Conservation (phyloP, 2,888 invertebrate species). For the Sarcophaga carnaria region DNA sequence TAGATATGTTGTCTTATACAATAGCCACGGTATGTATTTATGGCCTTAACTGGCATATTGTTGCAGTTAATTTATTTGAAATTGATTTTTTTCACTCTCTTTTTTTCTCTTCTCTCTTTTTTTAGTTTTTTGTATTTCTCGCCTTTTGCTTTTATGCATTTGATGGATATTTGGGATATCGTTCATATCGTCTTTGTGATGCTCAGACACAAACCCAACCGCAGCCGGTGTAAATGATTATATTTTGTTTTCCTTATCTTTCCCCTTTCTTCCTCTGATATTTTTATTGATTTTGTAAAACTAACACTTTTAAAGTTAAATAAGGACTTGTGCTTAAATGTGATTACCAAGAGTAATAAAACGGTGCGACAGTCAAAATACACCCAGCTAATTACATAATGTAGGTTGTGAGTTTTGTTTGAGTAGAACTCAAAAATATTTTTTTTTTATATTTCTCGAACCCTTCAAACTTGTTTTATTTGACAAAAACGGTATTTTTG, state of each 20-base stretch:
- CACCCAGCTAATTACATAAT: too few species aligned
- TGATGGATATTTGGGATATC: slow-evolving; percentile 69
- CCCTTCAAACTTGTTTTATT: too few species aligned
- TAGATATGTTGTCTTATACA: slow-evolving; percentile 70
- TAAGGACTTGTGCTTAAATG: background rate
- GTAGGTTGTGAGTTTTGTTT: too few species aligned
- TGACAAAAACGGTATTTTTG: too few species aligned
- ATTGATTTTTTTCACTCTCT: slow-evolving; percentile 3
- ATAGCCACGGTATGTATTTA: slow-evolving; percentile 68
- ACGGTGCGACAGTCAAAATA: too few species aligned
- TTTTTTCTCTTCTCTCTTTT: slow-evolving; percentile 15
- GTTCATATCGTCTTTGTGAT: slow-evolving; percentile 66
- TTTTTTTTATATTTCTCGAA: too few species aligned
- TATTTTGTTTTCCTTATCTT: background rate
- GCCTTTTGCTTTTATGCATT: slow-evolving; percentile 69
- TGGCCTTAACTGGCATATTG: background rate
- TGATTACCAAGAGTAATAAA: background rate
- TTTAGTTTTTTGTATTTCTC: slow-evolving; percentile 72
- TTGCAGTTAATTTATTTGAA: background rate
- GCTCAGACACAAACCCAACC: slow-evolving; percentile 70
- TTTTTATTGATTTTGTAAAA: background rate
- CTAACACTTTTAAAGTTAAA: slow-evolving; percentile 1
- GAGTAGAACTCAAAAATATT: too few species aligned
- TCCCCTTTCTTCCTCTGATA: background rate
- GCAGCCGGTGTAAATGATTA: background rate